Percentiles rank a stretch among this genome's conserved stretches.
phyloP scores from a whole-genome alignment of 2,113 vertebrate species.

The Triplophysa tibetana region DNA sequence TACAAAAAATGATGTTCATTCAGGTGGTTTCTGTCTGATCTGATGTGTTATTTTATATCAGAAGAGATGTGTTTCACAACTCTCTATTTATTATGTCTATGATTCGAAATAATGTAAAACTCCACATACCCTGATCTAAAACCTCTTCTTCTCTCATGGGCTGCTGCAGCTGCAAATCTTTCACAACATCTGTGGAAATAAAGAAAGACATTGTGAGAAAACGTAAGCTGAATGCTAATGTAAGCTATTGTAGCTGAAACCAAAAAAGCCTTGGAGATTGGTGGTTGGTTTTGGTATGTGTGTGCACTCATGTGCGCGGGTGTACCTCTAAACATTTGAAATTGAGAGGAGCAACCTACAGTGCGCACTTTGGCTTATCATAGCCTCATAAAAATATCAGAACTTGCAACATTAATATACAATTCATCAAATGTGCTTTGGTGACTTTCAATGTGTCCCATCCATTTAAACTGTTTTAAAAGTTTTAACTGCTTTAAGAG shows the following conservation, averaged over 20 bases:
- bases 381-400: too few species aligned
- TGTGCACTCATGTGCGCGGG: too few species aligned
- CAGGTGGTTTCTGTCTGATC: neutral
- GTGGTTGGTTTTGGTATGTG: too few species aligned
- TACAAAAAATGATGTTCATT: neutral
- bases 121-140: conserved; percentile 82
- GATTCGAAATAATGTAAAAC: conserved; percentile 21
- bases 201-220: conserved; percentile 22
- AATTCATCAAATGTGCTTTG: neutral
- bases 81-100: neutral
- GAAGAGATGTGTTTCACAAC: neutral
- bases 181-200: conserved; percentile 67
- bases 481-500: too few species aligned
- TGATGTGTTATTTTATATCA: neutral
- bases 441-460: too few species aligned
- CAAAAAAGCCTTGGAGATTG: too few species aligned
- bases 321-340: too few species aligned
- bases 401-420: neutral
- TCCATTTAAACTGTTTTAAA: too few species aligned
- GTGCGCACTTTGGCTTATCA: too few species aligned
- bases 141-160: conserved; percentile 74
- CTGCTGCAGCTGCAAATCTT: conserved; percentile 63
- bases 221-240: neutral
- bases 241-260: too few species aligned
- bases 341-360: too few species aligned